Base-by-base conservation (phyloP, 1,140 invertebrate species). In the Pseudomyrmex dendroicus region DNA sequence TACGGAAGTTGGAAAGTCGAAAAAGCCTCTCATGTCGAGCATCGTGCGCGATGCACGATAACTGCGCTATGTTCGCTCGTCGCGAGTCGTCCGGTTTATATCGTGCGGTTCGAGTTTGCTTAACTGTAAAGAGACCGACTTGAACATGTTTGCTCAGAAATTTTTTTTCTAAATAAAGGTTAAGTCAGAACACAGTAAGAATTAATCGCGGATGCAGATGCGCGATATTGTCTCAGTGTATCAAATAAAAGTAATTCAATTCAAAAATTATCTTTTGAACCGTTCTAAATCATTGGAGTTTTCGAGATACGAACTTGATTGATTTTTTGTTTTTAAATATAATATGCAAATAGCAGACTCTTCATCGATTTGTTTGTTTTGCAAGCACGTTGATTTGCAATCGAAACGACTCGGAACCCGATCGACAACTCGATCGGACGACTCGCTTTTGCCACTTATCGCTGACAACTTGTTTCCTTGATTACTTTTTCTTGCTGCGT, bases 11-110 rank as follows among this genome's bases (percentile, higher is more conserved):
- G 12, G 1, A 8, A 57, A 56, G 50, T 57, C 50, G 15, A 52
- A 8, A 73, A 61, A 46, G 63, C 62, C 48, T 68, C 62, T 52
- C 74, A 44, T 73, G 2, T 59, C 44, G 20, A 25, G n/a, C 77
- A 44, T 48, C 56, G 56, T 54, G 72, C 22, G 10, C 50, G 15
- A 22, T 48, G 46, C 35, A 35, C 35, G 35, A 35, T 22, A n/a
- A 68, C 20, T 1, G 73, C 22, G 48, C 22, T 54, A 63, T 46
- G 35, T 61, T 25, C 13, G 63, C 52, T 44, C 61, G 13, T 13
- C 5, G 50, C 52, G 76, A 78, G 76, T 80, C 76, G 76, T 80
- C 76, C 59, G 76, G 76, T 44, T 25, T 35, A 20, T 35, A n/a
- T 50, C 62, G 74, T 54, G 59, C n/a, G 35, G 17, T 61, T 17